phyloP scores from a whole-genome alignment of 2,113 vertebrate genomes.

The Salvelinus sp. region DNA sequence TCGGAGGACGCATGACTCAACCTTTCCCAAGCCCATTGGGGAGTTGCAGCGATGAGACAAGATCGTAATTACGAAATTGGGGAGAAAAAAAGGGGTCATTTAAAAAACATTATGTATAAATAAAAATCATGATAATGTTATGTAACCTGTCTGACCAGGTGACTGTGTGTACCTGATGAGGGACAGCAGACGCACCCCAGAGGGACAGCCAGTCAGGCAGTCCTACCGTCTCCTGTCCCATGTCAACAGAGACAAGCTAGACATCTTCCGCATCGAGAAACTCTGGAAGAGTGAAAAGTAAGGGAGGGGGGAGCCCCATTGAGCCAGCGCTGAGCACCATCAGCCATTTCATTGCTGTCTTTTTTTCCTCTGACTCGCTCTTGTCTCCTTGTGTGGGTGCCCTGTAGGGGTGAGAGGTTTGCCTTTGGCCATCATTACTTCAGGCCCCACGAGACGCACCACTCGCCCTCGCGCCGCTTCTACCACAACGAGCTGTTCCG shows the following conservation, averaged over 20 bases:
- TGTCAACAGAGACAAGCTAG: constrained; percentile 93
- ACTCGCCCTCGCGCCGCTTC: constrained; percentile 95
- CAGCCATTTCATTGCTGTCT: no score
- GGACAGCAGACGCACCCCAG: constrained; percentile 90
- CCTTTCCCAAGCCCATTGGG: no score
- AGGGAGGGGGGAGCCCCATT: constrained; percentile 32
- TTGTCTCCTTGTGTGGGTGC: background rate
- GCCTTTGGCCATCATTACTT: constrained; percentile 99
- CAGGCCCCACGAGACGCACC: constrained; percentile 97
- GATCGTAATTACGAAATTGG: no score
- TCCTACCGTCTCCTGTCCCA: constrained; percentile 93
- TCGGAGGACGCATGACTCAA: no score
- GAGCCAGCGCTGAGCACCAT: no score
- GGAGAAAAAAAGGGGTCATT: no score
- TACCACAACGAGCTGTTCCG: constrained; percentile 98
- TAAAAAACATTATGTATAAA: no score
- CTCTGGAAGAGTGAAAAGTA: constrained; percentile 99
- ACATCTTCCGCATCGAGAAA: constrained; percentile 98
- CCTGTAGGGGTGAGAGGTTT: constrained; percentile 88
- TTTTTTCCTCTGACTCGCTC: no score
- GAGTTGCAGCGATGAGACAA: no score
- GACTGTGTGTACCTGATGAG: constrained; percentile 98
- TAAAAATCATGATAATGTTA: no score
- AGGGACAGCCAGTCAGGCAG: constrained; percentile 93
- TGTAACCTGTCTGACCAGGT: constrained; percentile 69